Evolutionary conservation across 2,113 vertebrate species (phyloP), one percentile per base, ranked within the genome.

Genomic region (Jacana jacana): DNA sequence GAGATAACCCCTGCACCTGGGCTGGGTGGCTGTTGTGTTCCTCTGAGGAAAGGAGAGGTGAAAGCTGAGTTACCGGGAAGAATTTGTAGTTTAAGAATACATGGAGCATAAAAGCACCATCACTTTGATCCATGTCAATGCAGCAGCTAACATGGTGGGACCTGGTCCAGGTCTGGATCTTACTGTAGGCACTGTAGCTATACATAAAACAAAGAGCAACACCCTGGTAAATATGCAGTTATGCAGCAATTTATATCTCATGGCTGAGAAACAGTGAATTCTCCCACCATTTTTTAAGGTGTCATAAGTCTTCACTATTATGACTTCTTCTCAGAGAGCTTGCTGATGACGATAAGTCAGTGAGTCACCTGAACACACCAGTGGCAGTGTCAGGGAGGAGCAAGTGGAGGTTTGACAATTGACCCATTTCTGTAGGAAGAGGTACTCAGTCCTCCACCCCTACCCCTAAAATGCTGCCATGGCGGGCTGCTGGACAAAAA

Each of bases 261-360:
- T 61, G 40, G 17, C 60, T 52, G 37, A 92, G 39, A 86, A 94
- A 61, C 24, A 76, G 17, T 10, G 22, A 88, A 70, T 70, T 88
- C 49, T 73, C n/a, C 23, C 40, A 52, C 35, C 22, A n/a, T 40
- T 89, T 88, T 55, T 94, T 28, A 92, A 88, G 33, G 27, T 65
- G 14, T 42, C 14, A 10, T 52, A 66, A 44, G 44, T 87, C 1
- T 0, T 51, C 0, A 0, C 25, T 82, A 23, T 35, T 11, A 16
- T 11, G 37, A 58, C 60, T 82, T 81, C 63, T 76, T 91, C 57
- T 63, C 17, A 13, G 77, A 72, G 35, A 75, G 24, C 46, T 65
- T 75, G 37, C 69, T 66, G 55, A 4, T 58, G n/a, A 13, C 57
- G 70, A 6, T 13, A 66, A 51, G 54, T 46, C 35, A 48, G 20